Conservation (phyloP, 2,113 vertebrate species). For the Pelecanus crispus region DNA sequence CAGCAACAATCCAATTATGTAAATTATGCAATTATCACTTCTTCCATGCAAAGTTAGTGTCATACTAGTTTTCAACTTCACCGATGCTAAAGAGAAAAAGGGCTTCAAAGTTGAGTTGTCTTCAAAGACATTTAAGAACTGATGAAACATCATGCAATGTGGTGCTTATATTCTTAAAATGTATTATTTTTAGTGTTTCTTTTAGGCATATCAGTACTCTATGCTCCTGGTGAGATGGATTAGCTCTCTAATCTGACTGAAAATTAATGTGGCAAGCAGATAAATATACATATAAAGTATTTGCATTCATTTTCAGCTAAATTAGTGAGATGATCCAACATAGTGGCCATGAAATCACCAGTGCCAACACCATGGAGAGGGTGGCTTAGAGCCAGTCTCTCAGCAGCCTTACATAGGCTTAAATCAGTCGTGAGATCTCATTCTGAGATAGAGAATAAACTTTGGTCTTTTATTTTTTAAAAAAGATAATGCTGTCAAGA, state of each 20-base stretch:
- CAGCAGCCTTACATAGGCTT: not conserved
- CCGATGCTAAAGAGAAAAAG: not conserved
- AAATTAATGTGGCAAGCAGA: not conserved
- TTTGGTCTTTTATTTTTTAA: not conserved
- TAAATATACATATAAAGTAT: not conserved
- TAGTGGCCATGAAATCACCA: not conserved
- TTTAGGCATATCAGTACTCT: not conserved
- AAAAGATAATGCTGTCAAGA: not conserved
- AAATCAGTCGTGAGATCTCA: not conserved
- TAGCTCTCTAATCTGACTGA: not conserved
- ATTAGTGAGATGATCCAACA: not conserved
- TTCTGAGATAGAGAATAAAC: not conserved
- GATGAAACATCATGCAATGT: not conserved
- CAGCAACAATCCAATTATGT: not conserved
- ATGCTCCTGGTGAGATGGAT: not conserved
- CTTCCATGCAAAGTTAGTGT: not conserved
- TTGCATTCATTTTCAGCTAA: not conserved
- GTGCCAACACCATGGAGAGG: not conserved
- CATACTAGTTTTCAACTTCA: not conserved
- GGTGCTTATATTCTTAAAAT: not conserved
- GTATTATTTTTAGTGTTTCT: not conserved
- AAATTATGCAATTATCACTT: slow-evolving; percentile 14
- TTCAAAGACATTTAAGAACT: not conserved
- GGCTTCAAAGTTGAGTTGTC: not conserved
- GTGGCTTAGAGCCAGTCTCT: not conserved